Evolutionary conservation across 2,113 vertebrate genomes (phyloP), one percentile per base, ranked within the genome.

Genomic region (Psophia crepitans): DNA sequence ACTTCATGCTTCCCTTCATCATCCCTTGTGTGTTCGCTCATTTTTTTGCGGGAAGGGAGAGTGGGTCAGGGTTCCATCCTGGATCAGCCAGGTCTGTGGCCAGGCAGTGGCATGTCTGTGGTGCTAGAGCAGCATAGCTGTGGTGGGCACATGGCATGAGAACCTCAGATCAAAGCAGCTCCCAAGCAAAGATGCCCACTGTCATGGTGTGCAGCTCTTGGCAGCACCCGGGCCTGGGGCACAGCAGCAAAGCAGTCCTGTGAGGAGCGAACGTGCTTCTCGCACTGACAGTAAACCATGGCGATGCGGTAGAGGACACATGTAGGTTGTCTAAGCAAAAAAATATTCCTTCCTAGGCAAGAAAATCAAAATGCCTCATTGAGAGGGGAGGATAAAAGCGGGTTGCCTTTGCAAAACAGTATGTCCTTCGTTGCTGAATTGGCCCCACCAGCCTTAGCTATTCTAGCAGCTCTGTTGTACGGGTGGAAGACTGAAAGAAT

Each of bases 351-450:
- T 49, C 39, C 39, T 64, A 66, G 61, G 27, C 14, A 43, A 77
- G 44, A 23, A 82, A 74, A 78, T 53, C 60, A 61, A 65, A 65
- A 57, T 37, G 12, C 32, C 16, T 77, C 16, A 11, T 8, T 53
- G 70, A 58, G 56, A 53, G 17, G 33, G 35, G 18, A 64, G 44
- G 22, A 43, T 49, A 54, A 78, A 65, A 44, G 35, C 11, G 22
- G 13, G 24, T 20, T 65, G 54, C 4, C 26, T 84, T 89, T 82
- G 30, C 28, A 56, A 70, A 71, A 43, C 2, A 58, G 3, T 7
- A 3, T 2, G 0, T 26, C 43, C 6, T 46, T 68, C 0, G 1
- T 54, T 58, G 20, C 26, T 66, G 26, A 37, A 35, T 51, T 81
- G 39, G 16, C 15, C 49, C 26, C 32, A 13, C 48, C 15, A 17